A percentile compares a stretch with the other conserved stretches of the same genome.
Conservation (phyloP, 2,797 vertebrate species). For the Micropoecilia bifurca region DNA sequence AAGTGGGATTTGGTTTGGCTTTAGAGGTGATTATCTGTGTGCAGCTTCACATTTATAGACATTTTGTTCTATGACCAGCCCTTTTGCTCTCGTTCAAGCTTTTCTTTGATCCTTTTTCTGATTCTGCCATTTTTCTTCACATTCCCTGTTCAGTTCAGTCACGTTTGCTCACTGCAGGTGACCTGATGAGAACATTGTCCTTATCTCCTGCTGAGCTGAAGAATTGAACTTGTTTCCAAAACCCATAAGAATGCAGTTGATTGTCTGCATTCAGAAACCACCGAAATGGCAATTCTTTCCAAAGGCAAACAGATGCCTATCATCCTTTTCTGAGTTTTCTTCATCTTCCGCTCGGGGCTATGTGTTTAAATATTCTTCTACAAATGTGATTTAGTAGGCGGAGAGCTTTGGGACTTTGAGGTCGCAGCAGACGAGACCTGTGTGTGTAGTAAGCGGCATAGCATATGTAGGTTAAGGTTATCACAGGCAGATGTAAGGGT, state of each 20-base stretch:
- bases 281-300: constrained; percentile 46
- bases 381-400: constrained; percentile 72
- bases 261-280: constrained; percentile 40
- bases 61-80: constrained; percentile 3
- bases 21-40: constrained; percentile 24
- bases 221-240: constrained; percentile 37
- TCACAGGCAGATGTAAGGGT: constrained; percentile 32
- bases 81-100: background rate
- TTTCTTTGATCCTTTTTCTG: constrained; percentile 4
- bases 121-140: background rate
- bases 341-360: constrained; percentile 50
- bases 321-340: constrained; percentile 51
- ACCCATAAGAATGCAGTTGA: constrained; percentile 34
- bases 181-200: constrained; percentile 45
- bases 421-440: constrained; percentile 45
- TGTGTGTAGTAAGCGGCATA: constrained; percentile 38
- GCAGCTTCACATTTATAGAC: constrained; percentile 30
- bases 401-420: constrained; percentile 62
- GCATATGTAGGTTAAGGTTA: constrained; percentile 61
- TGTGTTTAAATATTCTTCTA: constrained; percentile 68
- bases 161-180: constrained; percentile 41
- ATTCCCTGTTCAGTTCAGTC: constrained; percentile 13
- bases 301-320: constrained; percentile 59
- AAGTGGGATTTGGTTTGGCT: background rate
- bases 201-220: constrained; percentile 51